Conservation (phyloP, 2,888 invertebrate genomes). For the Himalopsyche japonica region DNA sequence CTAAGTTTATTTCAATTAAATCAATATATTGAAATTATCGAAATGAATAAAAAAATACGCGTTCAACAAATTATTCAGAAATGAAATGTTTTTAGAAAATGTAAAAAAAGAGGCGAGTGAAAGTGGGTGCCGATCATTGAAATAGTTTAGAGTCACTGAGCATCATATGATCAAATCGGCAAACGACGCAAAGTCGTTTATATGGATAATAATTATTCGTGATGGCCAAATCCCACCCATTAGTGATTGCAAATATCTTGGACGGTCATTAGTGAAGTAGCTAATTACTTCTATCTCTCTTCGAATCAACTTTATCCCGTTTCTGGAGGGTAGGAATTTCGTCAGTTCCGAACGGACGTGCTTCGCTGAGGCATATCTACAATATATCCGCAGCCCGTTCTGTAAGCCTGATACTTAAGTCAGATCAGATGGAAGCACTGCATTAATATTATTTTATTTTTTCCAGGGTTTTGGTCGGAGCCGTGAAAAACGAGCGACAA, state of each 20-base stretch:
- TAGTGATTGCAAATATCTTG: background rate
- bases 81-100: too few species aligned
- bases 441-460: background rate
- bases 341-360: background rate
- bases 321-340: background rate
- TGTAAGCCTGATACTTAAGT: background rate
- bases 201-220: background rate
- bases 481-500: too few species aligned
- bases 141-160: too few species aligned
- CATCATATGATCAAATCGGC: background rate
- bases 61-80: too few species aligned
- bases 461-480: too few species aligned
- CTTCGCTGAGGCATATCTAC: background rate
- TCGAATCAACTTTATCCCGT: background rate
- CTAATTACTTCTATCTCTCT: background rate
- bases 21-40: too few species aligned
- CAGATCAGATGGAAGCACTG: background rate
- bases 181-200: background rate
- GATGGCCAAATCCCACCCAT: background rate
- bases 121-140: too few species aligned
- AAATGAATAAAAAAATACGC: too few species aligned
- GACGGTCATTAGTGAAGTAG: background rate
- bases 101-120: too few species aligned
- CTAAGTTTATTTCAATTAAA: too few species aligned
- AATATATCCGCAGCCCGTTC: background rate